A percentile compares a stretch with the other conserved stretches of the same genome.
Conservation (phyloP, 2,113 vertebrate genomes). For the Oceanodroma tethys region DNA sequence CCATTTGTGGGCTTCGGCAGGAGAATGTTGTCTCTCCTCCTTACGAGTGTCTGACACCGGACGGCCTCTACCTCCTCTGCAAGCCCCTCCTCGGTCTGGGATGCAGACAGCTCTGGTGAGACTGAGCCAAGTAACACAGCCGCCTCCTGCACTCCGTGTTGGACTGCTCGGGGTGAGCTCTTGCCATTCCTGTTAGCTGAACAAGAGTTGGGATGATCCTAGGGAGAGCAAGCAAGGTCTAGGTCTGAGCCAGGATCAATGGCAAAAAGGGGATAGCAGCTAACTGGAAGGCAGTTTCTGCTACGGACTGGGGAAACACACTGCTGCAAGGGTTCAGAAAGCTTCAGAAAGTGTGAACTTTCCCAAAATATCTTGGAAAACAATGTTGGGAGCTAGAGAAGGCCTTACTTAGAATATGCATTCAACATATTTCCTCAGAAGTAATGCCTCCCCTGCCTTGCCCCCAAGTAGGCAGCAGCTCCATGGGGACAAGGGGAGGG, state of each 20-base stretch:
- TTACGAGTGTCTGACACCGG: background rate
- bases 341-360: background rate
- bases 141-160: background rate
- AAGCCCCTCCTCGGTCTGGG: background rate
- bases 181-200: background rate
- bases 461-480: background rate
- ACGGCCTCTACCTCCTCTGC: background rate
- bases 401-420: background rate
- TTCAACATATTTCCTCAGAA: background rate
- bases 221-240: background rate
- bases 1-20: background rate
- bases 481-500: background rate
- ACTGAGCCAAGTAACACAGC: background rate
- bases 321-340: background rate
- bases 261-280: background rate
- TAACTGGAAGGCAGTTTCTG: background rate
- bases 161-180: background rate
- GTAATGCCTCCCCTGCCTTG: background rate
- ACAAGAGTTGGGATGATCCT: background rate
- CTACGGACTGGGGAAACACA: background rate
- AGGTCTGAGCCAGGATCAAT: background rate
- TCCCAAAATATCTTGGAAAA: background rate
- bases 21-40: background rate
- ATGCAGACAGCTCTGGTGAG: background rate
- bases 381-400: background rate